Evolutionary conservation across 2,797 vertebrate genomes (phyloP).

Genomic region (Pterois miles): DNA sequence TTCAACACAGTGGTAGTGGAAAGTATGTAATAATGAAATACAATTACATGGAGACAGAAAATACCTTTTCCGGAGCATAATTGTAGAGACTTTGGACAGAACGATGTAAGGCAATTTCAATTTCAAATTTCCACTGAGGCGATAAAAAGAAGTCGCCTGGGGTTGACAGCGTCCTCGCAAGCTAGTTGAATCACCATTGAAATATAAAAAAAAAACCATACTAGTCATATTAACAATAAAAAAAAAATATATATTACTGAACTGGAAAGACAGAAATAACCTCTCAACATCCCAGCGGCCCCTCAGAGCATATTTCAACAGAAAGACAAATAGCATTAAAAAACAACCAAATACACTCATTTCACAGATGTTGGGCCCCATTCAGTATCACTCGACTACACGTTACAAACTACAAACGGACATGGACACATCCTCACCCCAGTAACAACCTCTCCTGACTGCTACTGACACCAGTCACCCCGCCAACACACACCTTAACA

Average conservation of each 20-base stretch:
- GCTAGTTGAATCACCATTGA: too few relatives aligned
- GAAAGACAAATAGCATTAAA: neutral
- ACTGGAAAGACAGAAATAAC: neutral
- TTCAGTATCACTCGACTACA: too few relatives aligned
- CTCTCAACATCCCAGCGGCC: neutral
- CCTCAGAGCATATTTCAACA: neutral
- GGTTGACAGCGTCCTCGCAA: conserved; percentile 25
- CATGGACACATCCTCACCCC: neutral
- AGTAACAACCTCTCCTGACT: neutral
- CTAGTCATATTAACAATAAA: neutral
- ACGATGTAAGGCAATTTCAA: conserved; percentile 38
- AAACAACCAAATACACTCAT: neutral
- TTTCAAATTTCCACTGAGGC: conserved; percentile 42
- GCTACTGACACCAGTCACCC: too few relatives aligned
- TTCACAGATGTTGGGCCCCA: too few relatives aligned
- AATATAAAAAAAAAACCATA: too few relatives aligned
- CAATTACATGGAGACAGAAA: conserved; percentile 14
- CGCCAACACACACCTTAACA: too few relatives aligned
- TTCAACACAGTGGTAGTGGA: neutral
- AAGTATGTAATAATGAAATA: neutral
- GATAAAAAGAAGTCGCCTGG: conserved; percentile 42
- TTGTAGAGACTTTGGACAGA: conserved; percentile 12
- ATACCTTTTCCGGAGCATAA: neutral
- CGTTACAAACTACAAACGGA: neutral
- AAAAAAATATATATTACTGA: neutral